A percentile compares a stretch with the other conserved stretches of the same genome.
Conservation (phyloP, 2,113 vertebrate species). For the Etia nguti region DNA sequence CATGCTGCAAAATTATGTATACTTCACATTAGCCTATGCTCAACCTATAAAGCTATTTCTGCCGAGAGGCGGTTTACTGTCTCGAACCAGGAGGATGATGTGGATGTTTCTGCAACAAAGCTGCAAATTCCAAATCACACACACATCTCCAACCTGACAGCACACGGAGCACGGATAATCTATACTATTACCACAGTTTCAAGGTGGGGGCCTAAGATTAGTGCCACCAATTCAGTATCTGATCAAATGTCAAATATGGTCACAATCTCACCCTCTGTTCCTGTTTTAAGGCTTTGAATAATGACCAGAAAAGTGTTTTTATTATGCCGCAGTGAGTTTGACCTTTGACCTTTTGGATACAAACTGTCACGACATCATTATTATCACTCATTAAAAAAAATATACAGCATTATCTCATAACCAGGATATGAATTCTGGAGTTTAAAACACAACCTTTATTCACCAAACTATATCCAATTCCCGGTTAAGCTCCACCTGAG, state of each 20-base stretch:
- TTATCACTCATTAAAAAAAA: not conserved
- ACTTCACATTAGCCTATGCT: not conserved
- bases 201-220: not conserved
- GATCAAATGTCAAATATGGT: not conserved
- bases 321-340: not conserved
- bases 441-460: not conserved
- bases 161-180: not conserved
- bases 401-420: not conserved
- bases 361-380: not conserved
- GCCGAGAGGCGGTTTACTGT: not conserved
- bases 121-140: not conserved
- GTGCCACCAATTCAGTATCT: not conserved
- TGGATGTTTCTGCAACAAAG: not conserved
- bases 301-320: not conserved
- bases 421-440: not conserved
- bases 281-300: not conserved
- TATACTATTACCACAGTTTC: not conserved
- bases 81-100: not conserved
- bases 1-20: not conserved
- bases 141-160: not conserved
- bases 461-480: not conserved
- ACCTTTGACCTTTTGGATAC: not conserved
- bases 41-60: not conserved
- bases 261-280: not conserved
- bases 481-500: not conserved